A percentile compares a stretch with the other conserved stretches of the same genome.
These are phyloP conservation scores for Lepidothrix coronata DNA, from an alignment of 2,113 vertebrate species.

Conservation along the genomic window DNA sequence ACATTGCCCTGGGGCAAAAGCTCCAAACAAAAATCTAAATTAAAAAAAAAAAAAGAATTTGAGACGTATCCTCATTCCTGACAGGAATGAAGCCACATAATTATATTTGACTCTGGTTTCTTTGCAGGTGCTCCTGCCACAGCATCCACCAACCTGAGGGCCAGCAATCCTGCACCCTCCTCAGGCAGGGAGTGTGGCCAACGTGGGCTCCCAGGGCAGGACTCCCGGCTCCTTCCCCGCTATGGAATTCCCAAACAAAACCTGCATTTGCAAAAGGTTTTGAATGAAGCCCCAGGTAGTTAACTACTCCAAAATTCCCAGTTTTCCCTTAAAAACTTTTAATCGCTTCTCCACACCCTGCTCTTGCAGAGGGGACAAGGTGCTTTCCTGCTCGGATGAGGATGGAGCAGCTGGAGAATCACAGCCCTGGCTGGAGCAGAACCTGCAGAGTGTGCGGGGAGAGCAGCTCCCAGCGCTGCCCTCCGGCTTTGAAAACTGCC, in stretches of 20 bases:
- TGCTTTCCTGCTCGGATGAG: fast-evolving
- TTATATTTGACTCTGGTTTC: background rate
- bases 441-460: fast-evolving
- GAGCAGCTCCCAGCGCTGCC: background rate
- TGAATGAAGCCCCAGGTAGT: background rate
- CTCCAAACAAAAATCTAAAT: background rate
- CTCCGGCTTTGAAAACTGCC: background rate
- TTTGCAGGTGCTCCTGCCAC: background rate
- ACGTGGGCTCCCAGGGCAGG: background rate
- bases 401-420: background rate
- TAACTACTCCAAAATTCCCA: fast-evolving
- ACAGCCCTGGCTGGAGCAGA: fast-evolving
- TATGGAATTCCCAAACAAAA: background rate
- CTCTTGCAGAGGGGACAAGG: background rate
- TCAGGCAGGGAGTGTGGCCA: fast-evolving
- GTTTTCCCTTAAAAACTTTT: background rate
- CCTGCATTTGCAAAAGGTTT: background rate
- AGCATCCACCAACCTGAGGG: background rate
- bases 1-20: background rate
- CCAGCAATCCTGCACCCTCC: background rate
- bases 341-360: fast-evolving
- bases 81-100: fast-evolving
- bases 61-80: background rate
- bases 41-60: background rate
- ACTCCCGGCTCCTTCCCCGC: background rate